Base-by-base conservation (phyloP, 2,113 vertebrate species). In the Thunnus maccoyii region DNA sequence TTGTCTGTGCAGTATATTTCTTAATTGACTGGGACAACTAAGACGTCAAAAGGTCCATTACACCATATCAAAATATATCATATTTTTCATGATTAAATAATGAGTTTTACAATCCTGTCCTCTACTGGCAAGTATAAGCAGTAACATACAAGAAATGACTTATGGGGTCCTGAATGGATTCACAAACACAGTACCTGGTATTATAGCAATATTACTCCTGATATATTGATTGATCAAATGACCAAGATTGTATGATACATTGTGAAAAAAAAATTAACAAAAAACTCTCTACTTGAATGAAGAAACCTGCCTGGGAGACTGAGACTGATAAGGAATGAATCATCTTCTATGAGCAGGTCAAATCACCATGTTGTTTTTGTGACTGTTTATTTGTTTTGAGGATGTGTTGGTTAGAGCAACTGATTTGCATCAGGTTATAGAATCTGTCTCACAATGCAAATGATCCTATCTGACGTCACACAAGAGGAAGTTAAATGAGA, bases 391-490 rank as follows among this genome's bases (percentile, higher is more conserved):
- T 4, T 30, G 27, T 30, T 30, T 30, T 30, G 27, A 30, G 2
- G 27, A 57, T 30, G 41, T 17, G 11, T 50, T 1, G 4, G 27
- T 22, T 30, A 30, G 27, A 30, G 27, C 27, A 30, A 30, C 27
- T 30, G 52, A 13, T 78, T 58, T 74, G 71, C 57, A 77, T 78
- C 0, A 11, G 3, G 1, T 20, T 4, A 16, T 46, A 50, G 3
- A 44, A 11, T 30, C 0, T 41, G 0, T 41, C 56, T n/a, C 36
- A n/a, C 5, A 66, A 87, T 78, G 74, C 80, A 90, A 83, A 86
- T 78, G 41, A 74, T 55, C 3, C 18, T 20, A 1, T 27, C 6
- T 46, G 18, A 75, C 48, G 32, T 75, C 27, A 32, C 10, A 47
- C 2, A 25, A 13, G 4, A 1, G 15, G 51, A 63, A 30, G 20